These are phyloP conservation scores for Cynodonichthys magdalenae DNA, from an alignment of 2,797 vertebrate genomes.

Conservation along the genomic window DNA sequence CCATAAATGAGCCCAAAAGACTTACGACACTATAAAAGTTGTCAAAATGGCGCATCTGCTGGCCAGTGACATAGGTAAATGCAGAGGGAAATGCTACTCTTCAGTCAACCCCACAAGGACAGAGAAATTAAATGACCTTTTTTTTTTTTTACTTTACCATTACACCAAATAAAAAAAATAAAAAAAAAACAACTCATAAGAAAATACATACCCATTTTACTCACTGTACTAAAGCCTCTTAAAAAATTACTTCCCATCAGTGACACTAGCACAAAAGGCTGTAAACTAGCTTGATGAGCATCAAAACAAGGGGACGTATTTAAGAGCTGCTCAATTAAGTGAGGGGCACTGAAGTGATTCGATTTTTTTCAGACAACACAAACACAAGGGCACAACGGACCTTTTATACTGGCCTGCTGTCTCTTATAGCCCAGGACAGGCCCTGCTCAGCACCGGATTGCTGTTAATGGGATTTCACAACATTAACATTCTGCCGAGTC, in stretches of 20 bases:
- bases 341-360: conserved; percentile 41
- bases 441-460: conserved; percentile 42
- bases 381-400: conserved; percentile 37
- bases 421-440: conserved; percentile 38
- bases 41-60: too few species aligned
- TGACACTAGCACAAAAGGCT: conserved; percentile 18
- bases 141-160: too few species aligned
- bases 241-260: conserved; percentile 1
- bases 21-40: too few species aligned
- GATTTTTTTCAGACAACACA: conserved; percentile 37
- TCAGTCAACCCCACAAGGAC: too few species aligned
- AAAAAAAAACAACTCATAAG: too few species aligned
- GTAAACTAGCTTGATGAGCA: conserved; percentile 27
- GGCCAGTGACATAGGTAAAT: too few species aligned
- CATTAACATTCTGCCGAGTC: conserved; percentile 69
- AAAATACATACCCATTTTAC: too few species aligned
- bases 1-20: too few species aligned
- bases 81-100: too few species aligned
- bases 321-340: conserved; percentile 33
- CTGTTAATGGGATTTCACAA: conserved; percentile 72
- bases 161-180: too few species aligned
- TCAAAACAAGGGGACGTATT: conserved; percentile 29
- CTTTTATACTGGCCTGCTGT: conserved; percentile 54
- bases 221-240: neutral
- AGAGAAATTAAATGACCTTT: too few species aligned